Base-by-base conservation (phyloP, 1,140 invertebrate species). In the Bombus waltoni region DNA sequence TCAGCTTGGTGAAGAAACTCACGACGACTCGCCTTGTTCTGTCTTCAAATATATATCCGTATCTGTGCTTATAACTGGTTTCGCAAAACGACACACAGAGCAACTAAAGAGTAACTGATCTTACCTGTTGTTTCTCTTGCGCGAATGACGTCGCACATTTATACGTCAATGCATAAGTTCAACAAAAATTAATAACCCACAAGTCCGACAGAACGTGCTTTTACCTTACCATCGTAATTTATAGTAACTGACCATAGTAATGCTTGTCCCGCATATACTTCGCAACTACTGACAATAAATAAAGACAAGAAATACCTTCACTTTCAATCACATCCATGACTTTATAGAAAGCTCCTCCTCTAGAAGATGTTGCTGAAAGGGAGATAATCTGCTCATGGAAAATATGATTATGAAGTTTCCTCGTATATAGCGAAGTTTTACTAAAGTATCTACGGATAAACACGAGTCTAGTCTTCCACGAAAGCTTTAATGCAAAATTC, bases 181-280 rank as follows among this genome's bases (percentile, higher is more conserved):
- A 85, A 89, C 81, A 85, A 85, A 87, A 88, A 91, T 89, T 91
- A 86, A 91, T 89, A 89, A 88, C 84, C 70, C 44, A 44, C 66
- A 68, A 72, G 44, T 42, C 32, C 25, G 25, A n/a, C 13, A 44
- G 42, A 70, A 83, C 65, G 13, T 47, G 65, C 78, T 78, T 88
- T 73, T 81, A 42, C 68, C 59, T 57, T 47, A 75, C 59, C 70
- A 47, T 70, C 75, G 71, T 79, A 79, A 89, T 68, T 65, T 83
- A 86, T 78, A 74, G 71, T 80, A 89, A 89, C 18, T 3, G 13
- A 62, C 4, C 85, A 75, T 73, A 10, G 13, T 6, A 42, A 72
- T 88, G 66, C 83, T 44, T 9, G 40, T 65, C 42, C 18, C 28
- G 1, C 25, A 35, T 44, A 35, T 15, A 25, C 22, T 1, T 35